Evolutionary conservation across 2,797 vertebrate species (phyloP), one percentile per base, ranked within the genome.

Genomic region (Leptatherina wallacei): DNA sequence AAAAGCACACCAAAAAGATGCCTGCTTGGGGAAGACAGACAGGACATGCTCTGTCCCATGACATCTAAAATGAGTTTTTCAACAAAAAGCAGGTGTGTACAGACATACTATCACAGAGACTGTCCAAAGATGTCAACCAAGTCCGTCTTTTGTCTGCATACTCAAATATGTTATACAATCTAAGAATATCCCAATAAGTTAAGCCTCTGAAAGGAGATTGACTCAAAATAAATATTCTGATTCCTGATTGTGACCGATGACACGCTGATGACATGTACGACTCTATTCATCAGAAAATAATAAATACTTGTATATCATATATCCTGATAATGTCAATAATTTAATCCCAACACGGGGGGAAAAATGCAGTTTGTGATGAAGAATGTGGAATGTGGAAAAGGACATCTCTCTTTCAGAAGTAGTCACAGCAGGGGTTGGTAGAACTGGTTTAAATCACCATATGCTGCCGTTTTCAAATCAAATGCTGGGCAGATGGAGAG

Each of bases 1-100:
- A 72, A 29, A 75, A 63, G 52, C 33, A 22, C 71, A 77, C 56
- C 57, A 77, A 80, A 79, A 83, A 80, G 33, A 80, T 42, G 81
- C 75, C 78, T 75, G 71, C 61, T 29, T n/a, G 1, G 51, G 22
- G 65, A 69, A 82, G 71, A 73, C 77, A 77, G 80, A 69, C 38
- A 33, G 65, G 80, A 86, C 68, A 27, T 3, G 32, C 29, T 61
- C 69, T 49, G 63, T 82, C 73, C 74, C 58, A 20, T 5, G 24
- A 80, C 69, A 65, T 54, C 62, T 65, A 47, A 79, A 83, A 72
- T 83, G 61, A 63, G 40, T 32, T 73, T 29, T 73, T 54, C 49
- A 55, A 42, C 47, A 44, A 36, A 36, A 51, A 47, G 58, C 69
- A 78, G 49, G 33, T 77, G 60, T 18, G 33, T 16, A 4, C 11